Percentiles rank a stretch among this genome's conserved stretches.
Conservation (phyloP, 2,113 vertebrate genomes). For the Sceloporus undulatus region DNA sequence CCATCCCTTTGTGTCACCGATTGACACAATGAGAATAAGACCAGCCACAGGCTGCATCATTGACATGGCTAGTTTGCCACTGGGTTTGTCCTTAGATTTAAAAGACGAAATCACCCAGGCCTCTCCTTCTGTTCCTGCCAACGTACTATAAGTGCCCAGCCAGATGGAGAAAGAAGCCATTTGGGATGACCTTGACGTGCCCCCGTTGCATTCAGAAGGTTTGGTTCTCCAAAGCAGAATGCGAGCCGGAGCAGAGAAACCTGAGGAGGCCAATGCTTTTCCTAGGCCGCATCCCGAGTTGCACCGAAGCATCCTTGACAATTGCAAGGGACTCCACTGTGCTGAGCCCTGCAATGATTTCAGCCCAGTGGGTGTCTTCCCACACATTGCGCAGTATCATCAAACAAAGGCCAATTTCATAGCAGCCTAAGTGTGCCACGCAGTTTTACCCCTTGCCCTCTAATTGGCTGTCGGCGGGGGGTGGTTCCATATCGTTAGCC, state of each 20-base stretch:
- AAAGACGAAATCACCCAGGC: no score
- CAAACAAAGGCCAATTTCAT: slow-evolving; percentile 52
- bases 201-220: background rate
- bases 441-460: slow-evolving; percentile 46
- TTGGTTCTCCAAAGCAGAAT: background rate
- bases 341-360: slow-evolving; percentile 33
- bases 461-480: slow-evolving; percentile 41
- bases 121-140: background rate
- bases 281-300: background rate
- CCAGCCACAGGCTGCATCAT: background rate
- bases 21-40: background rate
- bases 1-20: background rate
- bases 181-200: background rate
- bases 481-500: slow-evolving; percentile 50
- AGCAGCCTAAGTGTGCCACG: slow-evolving; percentile 41
- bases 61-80: background rate
- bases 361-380: background rate
- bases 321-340: background rate
- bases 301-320: background rate
- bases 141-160: background rate
- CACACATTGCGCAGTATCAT: slow-evolving; percentile 26
- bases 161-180: background rate
- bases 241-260: background rate
- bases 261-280: background rate
- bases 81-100: background rate